A percentile compares a stretch with the other conserved stretches of the same genome.
Conservation (phyloP, 1,140 invertebrate genomes). For the Parasteatoda tepidariorum region DNA sequence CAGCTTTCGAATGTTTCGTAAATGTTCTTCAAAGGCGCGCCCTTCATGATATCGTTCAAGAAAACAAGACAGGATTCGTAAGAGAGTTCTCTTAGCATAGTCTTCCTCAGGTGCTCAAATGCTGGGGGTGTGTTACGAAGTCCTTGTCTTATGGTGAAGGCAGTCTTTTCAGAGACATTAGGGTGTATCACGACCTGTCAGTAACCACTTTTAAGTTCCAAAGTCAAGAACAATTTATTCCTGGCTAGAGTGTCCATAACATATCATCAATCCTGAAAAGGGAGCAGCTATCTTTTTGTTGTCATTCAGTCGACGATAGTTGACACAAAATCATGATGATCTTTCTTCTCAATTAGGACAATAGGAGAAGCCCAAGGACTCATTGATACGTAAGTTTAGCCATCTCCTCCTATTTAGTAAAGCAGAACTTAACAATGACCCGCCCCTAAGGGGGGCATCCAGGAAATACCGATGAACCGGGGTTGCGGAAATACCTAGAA, state of each 20-base stretch:
- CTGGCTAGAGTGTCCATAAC: conserved; percentile 34
- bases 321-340: conserved; percentile 69
- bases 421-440: too few species aligned
- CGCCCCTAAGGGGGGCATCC: too few species aligned
- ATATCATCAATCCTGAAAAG: conserved; percentile 59
- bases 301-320: conserved; percentile 71
- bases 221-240: conserved; percentile 48
- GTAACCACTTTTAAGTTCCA: conserved; percentile 57
- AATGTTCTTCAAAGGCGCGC: neutral
- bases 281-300: conserved; percentile 67
- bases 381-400: neutral
- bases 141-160: conserved; percentile 59
- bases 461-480: too few species aligned
- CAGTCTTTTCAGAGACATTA: conserved; percentile 38
- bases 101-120: conserved; percentile 69
- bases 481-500: too few species aligned
- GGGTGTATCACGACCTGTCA: conserved; percentile 54
- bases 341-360: conserved; percentile 70
- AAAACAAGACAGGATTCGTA: conserved; percentile 39
- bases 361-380: conserved; percentile 65
- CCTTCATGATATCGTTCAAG: neutral
- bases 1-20: conserved; percentile 62
- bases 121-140: conserved; percentile 69
- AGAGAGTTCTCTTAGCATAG: conserved; percentile 64
- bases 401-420: neutral